These are phyloP conservation scores for Harpegnathos saltator DNA, from an alignment of 1,140 invertebrate species.

Conservation along the genomic window DNA sequence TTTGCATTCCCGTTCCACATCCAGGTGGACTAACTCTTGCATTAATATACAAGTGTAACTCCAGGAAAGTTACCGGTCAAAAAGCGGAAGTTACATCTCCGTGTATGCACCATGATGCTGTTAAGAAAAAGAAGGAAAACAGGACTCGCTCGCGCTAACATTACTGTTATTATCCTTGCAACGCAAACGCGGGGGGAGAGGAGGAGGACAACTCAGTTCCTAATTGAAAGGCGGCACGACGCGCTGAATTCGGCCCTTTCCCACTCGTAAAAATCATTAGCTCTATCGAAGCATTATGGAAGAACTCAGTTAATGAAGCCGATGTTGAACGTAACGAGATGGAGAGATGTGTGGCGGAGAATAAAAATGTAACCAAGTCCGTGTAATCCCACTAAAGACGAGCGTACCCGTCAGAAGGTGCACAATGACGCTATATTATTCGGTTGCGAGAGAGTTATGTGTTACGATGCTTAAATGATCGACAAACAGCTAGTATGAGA, in stretches of 20 bases:
- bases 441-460: constrained; percentile 70
- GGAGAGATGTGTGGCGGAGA: constrained; percentile 32
- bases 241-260: constrained; percentile 45
- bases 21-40: constrained; percentile 26
- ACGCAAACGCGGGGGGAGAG: constrained; percentile 7
- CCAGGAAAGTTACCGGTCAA: constrained; percentile 41
- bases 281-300: constrained; percentile 70
- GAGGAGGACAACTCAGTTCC: constrained; percentile 26
- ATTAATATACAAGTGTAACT: constrained; percentile 38
- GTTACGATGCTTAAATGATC: constrained; percentile 75
- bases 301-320: constrained; percentile 75
- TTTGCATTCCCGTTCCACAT: constrained; percentile 51
- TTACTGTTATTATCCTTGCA: constrained; percentile 40
- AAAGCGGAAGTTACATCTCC: constrained; percentile 48
- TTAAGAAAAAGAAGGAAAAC: constrained; percentile 24
- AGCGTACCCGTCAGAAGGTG: constrained; percentile 59
- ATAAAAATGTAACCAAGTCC: constrained; percentile 60
- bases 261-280: constrained; percentile 42
- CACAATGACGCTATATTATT: constrained; percentile 65
- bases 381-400: constrained; percentile 65
- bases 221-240: constrained; percentile 44
- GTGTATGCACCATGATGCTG: constrained; percentile 31
- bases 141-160: constrained; percentile 8
- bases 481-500: constrained; percentile 77
- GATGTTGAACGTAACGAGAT: constrained; percentile 67